phyloP scores from a whole-genome alignment of 2,797 vertebrate species.

The Pseudomugil gertrudae region DNA sequence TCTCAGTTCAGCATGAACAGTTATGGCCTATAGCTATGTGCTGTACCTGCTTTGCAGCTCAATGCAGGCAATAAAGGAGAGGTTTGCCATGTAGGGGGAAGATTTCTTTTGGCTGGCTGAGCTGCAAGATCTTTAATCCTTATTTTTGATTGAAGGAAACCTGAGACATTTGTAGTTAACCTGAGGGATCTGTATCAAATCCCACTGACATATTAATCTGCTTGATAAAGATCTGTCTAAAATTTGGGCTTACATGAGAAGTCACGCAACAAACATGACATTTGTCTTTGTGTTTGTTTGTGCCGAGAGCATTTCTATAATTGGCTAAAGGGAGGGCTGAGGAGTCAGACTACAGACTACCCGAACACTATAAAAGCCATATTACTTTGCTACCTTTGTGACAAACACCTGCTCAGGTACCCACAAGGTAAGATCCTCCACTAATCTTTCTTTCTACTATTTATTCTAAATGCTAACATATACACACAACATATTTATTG shows the following conservation, averaged over 20 bases:
- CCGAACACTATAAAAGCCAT: conserved; percentile 69
- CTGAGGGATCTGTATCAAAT: conserved; percentile 39
- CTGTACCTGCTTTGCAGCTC: conserved; percentile 36
- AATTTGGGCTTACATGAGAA: conserved; percentile 12
- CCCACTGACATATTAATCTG: conserved; percentile 32
- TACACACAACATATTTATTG: background rate
- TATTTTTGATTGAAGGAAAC: conserved; percentile 27
- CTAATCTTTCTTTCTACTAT: background rate
- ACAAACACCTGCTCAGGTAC: conserved; percentile 55
- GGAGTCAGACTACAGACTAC: conserved; percentile 59
- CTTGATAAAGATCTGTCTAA: conserved; percentile 20
- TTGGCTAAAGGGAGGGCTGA: conserved; percentile 37
- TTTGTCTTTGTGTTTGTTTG: conserved; percentile 21
- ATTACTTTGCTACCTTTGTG: conserved; percentile 3
- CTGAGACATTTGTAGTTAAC: conserved; percentile 21
- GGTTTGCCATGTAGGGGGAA: conserved; percentile 51
- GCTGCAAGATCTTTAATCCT: background rate
- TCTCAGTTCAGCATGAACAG: conserved; percentile 42
- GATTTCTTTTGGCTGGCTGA: conserved; percentile 52
- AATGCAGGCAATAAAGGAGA: conserved; percentile 57
- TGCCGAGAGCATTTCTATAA: conserved; percentile 20
- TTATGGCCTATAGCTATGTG: conserved; percentile 63
- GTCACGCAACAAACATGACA: background rate
- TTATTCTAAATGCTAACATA: background rate
- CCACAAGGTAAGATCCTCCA: conserved; percentile 56